Conservation (phyloP, 2,888 invertebrate species). For the Phyllotreta cruciferae region DNA sequence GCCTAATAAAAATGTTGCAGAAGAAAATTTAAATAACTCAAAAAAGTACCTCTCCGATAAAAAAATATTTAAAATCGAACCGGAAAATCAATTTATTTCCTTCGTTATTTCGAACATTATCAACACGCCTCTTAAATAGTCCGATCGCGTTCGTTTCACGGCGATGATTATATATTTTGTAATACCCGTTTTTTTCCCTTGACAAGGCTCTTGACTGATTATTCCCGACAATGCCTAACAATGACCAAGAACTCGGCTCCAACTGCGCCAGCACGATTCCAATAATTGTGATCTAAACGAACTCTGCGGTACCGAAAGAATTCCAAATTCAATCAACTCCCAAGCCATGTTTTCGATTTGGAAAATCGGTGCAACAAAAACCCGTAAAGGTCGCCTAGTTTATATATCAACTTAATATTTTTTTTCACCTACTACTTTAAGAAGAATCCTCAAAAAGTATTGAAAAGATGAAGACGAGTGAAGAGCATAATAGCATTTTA, state of each 20-base stretch:
- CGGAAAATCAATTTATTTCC: no score
- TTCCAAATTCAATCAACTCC: slow-evolving; percentile 2
- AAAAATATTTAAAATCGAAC: no score
- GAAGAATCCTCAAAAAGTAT: no score
- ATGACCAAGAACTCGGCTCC: neutral
- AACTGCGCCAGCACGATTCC: slow-evolving; percentile 6
- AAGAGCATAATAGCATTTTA: no score
- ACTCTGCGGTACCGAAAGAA: slow-evolving; percentile 4
- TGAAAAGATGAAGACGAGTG: no score
- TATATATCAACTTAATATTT: no score
- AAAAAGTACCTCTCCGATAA: no score
- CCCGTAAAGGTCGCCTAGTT: neutral
- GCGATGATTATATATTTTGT: slow-evolving; percentile 5
- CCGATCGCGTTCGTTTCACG: neutral
- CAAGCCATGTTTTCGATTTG: neutral
- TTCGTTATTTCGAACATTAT: neutral
- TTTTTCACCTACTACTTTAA: no score
- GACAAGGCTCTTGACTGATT: slow-evolving; percentile 6
- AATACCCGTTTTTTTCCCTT: slow-evolving; percentile 1
- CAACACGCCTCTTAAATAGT: slow-evolving; percentile 4
- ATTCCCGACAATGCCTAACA: neutral
- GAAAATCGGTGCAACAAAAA: slow-evolving; percentile 1
- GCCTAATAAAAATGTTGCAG: no score
- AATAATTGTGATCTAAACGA: slow-evolving; percentile 3
- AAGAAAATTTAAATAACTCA: no score